These are phyloP conservation scores for Euzophera pinguis DNA, from an alignment of 2,888 invertebrate species.

Conservation along the genomic window DNA sequence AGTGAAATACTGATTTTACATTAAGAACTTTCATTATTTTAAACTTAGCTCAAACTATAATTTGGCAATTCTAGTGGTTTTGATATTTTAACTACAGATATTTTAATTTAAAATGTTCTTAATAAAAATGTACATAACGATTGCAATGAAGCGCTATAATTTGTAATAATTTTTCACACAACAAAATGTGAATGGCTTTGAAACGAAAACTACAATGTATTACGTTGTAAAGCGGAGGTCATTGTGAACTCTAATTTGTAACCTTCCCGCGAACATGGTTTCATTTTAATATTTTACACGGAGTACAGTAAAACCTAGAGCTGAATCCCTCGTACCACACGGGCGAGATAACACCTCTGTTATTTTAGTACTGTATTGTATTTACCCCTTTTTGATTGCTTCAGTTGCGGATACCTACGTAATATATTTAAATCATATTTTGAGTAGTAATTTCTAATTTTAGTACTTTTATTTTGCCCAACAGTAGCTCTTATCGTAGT, in stretches of 20 bases:
- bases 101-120: too few species aligned
- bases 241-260: conserved; percentile 54
- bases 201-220: conserved; percentile 11
- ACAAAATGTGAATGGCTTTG: conserved; percentile 3
- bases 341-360: conserved; percentile 36
- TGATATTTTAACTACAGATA: too few species aligned
- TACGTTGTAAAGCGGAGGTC: conserved; percentile 43
- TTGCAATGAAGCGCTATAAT: background rate
- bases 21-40: too few species aligned
- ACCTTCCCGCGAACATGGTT: conserved; percentile 40
- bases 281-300: conserved; percentile 60
- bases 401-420: background rate
- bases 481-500: too few species aligned
- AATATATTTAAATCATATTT: conserved; percentile 13
- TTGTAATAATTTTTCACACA: conserved; percentile 1
- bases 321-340: conserved; percentile 46
- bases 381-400: conserved; percentile 9
- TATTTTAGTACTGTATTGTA: conserved; percentile 26
- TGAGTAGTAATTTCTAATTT: background rate
- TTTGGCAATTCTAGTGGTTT: too few species aligned
- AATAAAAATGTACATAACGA: background rate
- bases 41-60: too few species aligned
- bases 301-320: conserved; percentile 58
- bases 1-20: too few species aligned
- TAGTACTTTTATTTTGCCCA: too few species aligned